Evolutionary conservation across 2,797 vertebrate species (phyloP).

Genomic region (Leucoraja ocellata): DNA sequence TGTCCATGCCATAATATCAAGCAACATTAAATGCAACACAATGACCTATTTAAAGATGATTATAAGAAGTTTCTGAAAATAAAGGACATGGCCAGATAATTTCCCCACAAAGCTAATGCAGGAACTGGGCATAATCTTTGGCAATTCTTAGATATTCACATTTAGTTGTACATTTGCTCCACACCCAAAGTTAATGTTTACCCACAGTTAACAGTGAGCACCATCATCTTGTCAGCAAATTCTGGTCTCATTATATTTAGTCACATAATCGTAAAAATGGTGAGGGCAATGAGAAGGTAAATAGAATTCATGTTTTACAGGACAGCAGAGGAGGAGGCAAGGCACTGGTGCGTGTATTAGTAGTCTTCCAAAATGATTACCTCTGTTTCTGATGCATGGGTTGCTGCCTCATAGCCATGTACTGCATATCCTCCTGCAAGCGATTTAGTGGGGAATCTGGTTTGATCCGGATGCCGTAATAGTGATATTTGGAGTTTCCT

Average conservation of each 20-base stretch:
- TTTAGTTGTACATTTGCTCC: neutral
- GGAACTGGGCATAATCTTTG: too few relatives aligned
- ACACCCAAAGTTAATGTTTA: neutral
- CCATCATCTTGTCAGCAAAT: neutral
- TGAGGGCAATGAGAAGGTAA: neutral
- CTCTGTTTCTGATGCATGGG: conserved; percentile 75
- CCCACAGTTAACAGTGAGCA: neutral
- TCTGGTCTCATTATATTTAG: neutral
- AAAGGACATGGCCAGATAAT: neutral
- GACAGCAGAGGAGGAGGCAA: neutral
- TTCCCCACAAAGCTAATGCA: neutral
- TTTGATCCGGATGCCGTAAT: conserved; percentile 72
- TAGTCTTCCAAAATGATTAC: conserved; percentile 45
- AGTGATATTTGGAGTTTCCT: conserved; percentile 73
- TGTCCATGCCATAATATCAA: neutral
- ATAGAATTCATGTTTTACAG: neutral
- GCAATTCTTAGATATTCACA: neutral
- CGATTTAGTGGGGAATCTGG: conserved; percentile 72
- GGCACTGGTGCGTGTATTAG: neutral
- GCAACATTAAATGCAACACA: neutral
- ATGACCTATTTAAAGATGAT: neutral
- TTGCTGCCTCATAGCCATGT: conserved; percentile 73
- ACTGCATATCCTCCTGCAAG: conserved; percentile 73
- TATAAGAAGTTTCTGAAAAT: neutral
- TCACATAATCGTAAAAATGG: neutral